These are phyloP conservation scores for Pseudomyrmex gracilis DNA, from an alignment of 1,140 invertebrate genomes.

Conservation along the genomic window DNA sequence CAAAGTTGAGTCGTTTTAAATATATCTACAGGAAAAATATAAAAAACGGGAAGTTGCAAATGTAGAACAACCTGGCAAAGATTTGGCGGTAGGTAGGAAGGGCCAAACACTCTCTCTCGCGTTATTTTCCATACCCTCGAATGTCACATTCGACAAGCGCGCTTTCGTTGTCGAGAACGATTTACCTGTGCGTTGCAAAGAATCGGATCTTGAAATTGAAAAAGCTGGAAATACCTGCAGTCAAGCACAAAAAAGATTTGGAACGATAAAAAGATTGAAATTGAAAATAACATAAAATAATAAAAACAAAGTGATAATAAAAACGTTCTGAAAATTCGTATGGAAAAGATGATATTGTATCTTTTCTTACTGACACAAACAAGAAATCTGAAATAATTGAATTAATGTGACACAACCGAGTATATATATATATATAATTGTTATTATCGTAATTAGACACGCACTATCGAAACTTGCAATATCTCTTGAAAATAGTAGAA, in stretches of 20 bases:
- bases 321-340: no score
- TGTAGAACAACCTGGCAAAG: conserved; percentile 42
- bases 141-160: conserved; percentile 54
- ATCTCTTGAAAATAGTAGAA: neutral
- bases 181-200: conserved; percentile 46
- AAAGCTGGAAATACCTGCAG: conserved; percentile 80
- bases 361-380: conserved; percentile 11
- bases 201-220: conserved; percentile 82
- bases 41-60: conserved; percentile 40
- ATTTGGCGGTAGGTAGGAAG: neutral
- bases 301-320: conserved; percentile 3
- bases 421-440: neutral
- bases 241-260: conserved; percentile 65
- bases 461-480: neutral
- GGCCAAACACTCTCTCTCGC: conserved; percentile 18
- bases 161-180: conserved; percentile 17
- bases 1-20: conserved; percentile 39
- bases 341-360: neutral
- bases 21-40: neutral
- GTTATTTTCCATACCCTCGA: conserved; percentile 44
- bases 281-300: conserved; percentile 9
- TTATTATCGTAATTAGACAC: neutral
- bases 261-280: conserved; percentile 19
- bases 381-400: conserved; percentile 2
- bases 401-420: neutral